Evolutionary conservation across 2,888 invertebrate species (phyloP).

Genomic region (Mythimna loreyi): DNA sequence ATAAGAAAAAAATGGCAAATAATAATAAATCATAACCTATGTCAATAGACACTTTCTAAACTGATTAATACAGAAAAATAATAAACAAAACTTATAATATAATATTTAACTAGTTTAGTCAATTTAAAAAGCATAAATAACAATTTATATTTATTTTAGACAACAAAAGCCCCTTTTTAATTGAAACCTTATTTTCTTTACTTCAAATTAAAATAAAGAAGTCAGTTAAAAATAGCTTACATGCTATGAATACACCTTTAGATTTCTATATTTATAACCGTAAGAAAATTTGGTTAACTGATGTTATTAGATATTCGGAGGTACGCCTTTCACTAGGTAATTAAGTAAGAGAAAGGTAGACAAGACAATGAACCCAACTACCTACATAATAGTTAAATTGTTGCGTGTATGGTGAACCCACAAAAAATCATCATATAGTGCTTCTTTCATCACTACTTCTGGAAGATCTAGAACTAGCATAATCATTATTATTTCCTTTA

Average conservation of each 20-base stretch:
- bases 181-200: background rate
- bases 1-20: no score
- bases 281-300: slow-evolving; percentile 24
- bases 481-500: no score
- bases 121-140: background rate
- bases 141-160: background rate
- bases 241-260: slow-evolving; percentile 10
- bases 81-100: no score
- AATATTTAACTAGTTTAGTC: no score
- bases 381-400: slow-evolving; percentile 12
- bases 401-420: background rate
- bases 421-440: background rate
- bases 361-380: slow-evolving; percentile 6
- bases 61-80: no score
- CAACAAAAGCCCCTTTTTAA: no score
- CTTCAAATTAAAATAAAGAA: no score
- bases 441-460: no score
- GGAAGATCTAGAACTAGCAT: no score
- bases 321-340: slow-evolving; percentile 58
- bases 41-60: no score
- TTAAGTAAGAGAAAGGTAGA: slow-evolving; percentile 61
- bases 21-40: no score
- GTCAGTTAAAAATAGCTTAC: no score
- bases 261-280: slow-evolving; percentile 34
- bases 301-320: slow-evolving; percentile 29